Percentiles rank a stretch among this genome's conserved stretches.
These are phyloP conservation scores for Frankliniella intonsa DNA, from an alignment of 2,888 invertebrate species.

Conservation along the genomic window DNA sequence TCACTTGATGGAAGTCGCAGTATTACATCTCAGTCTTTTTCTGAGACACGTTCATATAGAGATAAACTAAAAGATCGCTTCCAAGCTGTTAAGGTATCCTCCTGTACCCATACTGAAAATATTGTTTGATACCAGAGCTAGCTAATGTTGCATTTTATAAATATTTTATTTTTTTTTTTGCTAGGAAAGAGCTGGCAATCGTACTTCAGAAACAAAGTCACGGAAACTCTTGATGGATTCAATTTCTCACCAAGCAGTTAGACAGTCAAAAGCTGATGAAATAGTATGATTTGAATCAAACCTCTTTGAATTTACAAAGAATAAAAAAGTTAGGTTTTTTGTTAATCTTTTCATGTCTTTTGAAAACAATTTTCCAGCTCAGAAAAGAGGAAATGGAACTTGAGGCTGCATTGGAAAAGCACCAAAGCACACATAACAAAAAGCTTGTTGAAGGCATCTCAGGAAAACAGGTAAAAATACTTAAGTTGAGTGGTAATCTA, in stretches of 20 bases:
- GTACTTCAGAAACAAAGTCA: slow-evolving; percentile 40
- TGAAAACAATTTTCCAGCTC: slow-evolving; percentile 33
- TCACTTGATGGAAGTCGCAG: slow-evolving; percentile 38
- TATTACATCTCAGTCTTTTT: slow-evolving; percentile 39
- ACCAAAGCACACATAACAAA: slow-evolving; percentile 35
- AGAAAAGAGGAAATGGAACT: slow-evolving; percentile 41
- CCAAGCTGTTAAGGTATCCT: slow-evolving; percentile 42
- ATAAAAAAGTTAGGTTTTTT: too few species aligned
- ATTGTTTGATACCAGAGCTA: background rate
- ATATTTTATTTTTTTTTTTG: background rate
- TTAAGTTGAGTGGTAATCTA: background rate
- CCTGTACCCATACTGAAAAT: background rate
- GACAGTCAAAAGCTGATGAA: slow-evolving; percentile 31
- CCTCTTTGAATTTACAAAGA: background rate
- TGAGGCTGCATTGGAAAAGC: slow-evolving; percentile 40
- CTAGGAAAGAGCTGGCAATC: slow-evolving; percentile 43
- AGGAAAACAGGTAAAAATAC: slow-evolving; percentile 33
- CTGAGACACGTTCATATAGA: slow-evolving; percentile 45
- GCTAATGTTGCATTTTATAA: background rate
- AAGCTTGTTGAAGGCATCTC: background rate
- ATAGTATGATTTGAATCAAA: slow-evolving; percentile 34
- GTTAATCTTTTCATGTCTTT: too few species aligned
- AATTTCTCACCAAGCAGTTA: background rate
- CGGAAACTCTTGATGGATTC: background rate
- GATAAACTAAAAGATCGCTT: slow-evolving; percentile 47